Evolutionary conservation across 2,888 invertebrate genomes (phyloP).

Genomic region (Omphaloscelis lunosa): DNA sequence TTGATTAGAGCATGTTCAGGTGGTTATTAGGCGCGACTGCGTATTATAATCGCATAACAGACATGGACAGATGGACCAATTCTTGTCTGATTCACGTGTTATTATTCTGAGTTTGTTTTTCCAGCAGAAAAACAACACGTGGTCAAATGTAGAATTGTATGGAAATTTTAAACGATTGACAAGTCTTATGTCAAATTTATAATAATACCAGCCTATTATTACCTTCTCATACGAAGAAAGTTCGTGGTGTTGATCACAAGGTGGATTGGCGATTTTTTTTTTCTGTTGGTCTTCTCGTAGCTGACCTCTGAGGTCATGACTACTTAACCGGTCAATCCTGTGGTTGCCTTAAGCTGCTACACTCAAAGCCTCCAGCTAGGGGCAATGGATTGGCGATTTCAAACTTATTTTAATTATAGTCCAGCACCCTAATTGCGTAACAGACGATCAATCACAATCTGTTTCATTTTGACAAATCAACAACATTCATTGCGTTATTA

Average conservation of each 20-base stretch:
- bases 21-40: constrained; percentile 53
- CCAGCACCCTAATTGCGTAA: no score
- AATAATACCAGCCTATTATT: no score
- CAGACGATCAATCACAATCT: no score
- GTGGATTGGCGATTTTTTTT: neutral
- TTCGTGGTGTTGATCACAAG: neutral
- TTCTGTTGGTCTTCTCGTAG: no score
- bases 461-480: no score
- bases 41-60: constrained; percentile 23
- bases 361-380: no score
- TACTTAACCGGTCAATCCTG: no score
- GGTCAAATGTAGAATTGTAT: neutral
- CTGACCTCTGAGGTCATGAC: no score
- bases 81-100: neutral
- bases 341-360: no score
- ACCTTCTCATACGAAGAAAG: neutral
- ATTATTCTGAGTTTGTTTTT: no score
- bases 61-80: constrained; percentile 22
- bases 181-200: neutral
- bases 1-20: constrained; percentile 68
- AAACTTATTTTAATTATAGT: neutral
- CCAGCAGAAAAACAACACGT: no score
- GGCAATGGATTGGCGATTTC: neutral
- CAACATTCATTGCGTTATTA: no score
- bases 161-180: neutral